Evolutionary conservation across 1,140 invertebrate genomes (phyloP), one percentile per base, ranked within the genome.

Genomic region (Caerostris darwini): DNA sequence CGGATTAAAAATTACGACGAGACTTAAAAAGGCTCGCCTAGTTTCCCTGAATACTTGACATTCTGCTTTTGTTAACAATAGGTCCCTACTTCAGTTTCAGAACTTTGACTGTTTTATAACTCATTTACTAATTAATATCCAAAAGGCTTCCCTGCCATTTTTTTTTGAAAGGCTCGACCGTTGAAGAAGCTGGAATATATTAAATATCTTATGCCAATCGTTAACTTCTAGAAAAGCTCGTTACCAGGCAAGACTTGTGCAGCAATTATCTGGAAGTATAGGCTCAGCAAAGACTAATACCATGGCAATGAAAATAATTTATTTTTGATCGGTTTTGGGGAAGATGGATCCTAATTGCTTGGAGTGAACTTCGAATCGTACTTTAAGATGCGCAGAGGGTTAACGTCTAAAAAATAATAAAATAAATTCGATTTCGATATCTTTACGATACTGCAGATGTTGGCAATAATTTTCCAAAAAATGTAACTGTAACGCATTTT

Each of bases 81-180:
- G 19, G 34, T 77, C 69, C 12, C 34, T 77, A 77, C 69, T 77
- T 77, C 34, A 77, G 69, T 77, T 77, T 77, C 69, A 77, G 69
- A 77, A 77, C 34, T 77, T 77, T 77, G 69, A 77, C 69, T 77
- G 69, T 77, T 77, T 77, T 77, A 77, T 34, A 77, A 77, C 69
- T 77, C 69, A 77, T 77, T 77, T 77, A 77, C 69, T 77, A 77
- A 77, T 77, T 77, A 77, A 77, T 77, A 77, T 77, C 69, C 19
- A 53, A 77, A 77, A 77, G 34, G 7, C 10, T 10, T 34, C 34
- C 10, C 10, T 50, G 10, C 50, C 50, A 4, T 71, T 10, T 8
- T 71, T n/a, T 7, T 12, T n/a, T n/a, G 7, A 3, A 5, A 50
- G 19, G 2, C 19, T 19, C 34, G 50, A 4, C 50, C 50, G 7